These are phyloP conservation scores for Otocyon megalotis DNA, from an alignment of 2,113 vertebrate genomes.

Conservation along the genomic window DNA sequence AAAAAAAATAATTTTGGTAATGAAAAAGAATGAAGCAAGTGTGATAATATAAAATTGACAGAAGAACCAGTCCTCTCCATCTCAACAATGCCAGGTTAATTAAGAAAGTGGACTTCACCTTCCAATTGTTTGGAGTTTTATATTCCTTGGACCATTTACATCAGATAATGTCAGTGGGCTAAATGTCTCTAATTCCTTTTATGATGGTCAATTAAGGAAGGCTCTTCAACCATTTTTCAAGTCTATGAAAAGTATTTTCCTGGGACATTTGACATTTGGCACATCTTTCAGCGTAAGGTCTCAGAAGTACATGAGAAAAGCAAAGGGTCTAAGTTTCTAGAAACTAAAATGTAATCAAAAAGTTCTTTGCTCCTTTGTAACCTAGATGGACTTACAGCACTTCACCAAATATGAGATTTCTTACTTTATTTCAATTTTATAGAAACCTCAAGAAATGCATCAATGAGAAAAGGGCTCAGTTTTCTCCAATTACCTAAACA, in stretches of 20 bases:
- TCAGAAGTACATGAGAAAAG: constrained; percentile 64
- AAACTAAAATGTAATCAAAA: constrained; percentile 68
- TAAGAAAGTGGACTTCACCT: constrained; percentile 2
- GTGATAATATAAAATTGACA: background rate
- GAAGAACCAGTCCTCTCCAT: background rate
- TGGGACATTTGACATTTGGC: constrained; percentile 75
- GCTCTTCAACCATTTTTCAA: constrained; percentile 63
- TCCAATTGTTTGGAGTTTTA: constrained; percentile 44
- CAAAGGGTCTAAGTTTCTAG: constrained; percentile 59
- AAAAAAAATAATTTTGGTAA: background rate
- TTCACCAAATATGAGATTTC: constrained; percentile 67
- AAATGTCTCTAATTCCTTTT: constrained; percentile 70
- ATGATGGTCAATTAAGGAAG: constrained; percentile 61
- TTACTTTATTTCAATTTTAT: constrained; percentile 44
- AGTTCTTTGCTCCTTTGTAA: constrained; percentile 52
- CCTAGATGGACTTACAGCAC: constrained; percentile 38
- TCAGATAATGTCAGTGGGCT: constrained; percentile 58
- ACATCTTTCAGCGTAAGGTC: constrained; percentile 54
- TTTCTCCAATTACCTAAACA: constrained; percentile 44
- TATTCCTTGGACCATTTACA: constrained; percentile 55
- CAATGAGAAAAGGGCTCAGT: constrained; percentile 26
- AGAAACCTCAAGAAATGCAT: constrained; percentile 45
- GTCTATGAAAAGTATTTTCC: constrained; percentile 64
- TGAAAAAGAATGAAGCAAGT: background rate
- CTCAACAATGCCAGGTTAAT: constrained; percentile 27